Conservation (phyloP, 1,140 invertebrate species). For the Teleopsis dalmanni region DNA sequence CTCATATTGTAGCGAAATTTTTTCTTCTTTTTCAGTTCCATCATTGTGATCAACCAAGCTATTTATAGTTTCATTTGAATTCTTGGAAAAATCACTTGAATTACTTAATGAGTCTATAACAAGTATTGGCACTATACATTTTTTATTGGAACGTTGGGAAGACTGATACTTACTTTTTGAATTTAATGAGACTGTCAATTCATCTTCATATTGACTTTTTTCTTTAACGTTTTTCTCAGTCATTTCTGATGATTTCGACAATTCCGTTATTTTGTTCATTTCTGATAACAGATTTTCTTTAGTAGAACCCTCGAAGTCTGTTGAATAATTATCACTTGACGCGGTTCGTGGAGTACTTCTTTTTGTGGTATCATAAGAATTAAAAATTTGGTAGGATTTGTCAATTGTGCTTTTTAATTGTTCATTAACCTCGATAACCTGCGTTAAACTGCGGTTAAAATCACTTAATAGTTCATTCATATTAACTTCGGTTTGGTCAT, state of each 20-base stretch:
- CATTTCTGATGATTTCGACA: too few species aligned
- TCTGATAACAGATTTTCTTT: too few species aligned
- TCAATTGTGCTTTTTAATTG: slow-evolving; percentile 15
- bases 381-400: slow-evolving; percentile 13
- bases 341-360: not conserved
- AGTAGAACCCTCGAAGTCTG: slow-evolving; percentile 10
- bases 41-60: not conserved
- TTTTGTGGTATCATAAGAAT: not conserved
- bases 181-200: too few species aligned
- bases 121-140: too few species aligned
- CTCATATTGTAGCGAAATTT: not conserved
- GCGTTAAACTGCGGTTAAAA: slow-evolving; percentile 21
- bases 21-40: not conserved
- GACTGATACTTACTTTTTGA: too few species aligned
- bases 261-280: too few species aligned
- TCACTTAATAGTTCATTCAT: slow-evolving; percentile 14
- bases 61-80: too few species aligned
- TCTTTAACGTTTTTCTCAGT: not conserved
- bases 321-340: slow-evolving; percentile 6
- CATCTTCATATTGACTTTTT: too few species aligned
- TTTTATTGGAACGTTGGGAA: too few species aligned
- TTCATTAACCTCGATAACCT: slow-evolving; percentile 22
- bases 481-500: slow-evolving; percentile 2
- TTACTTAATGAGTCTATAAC: too few species aligned
- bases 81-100: too few species aligned